Conservation (phyloP, 2,888 invertebrate genomes). For the Brachynemurus nebulosus region DNA sequence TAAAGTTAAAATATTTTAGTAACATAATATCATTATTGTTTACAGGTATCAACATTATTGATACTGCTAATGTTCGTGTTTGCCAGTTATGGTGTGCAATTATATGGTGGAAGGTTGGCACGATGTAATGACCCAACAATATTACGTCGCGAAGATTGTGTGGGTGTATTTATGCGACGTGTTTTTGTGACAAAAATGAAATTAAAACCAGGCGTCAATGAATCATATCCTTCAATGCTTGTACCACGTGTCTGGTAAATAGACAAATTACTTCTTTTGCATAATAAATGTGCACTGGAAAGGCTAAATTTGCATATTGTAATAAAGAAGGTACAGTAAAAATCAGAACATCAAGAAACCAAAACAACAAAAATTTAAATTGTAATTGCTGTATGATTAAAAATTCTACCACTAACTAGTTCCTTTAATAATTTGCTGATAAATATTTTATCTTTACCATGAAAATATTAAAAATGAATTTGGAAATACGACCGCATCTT, state of each 20-base stretch:
- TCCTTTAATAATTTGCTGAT: no score
- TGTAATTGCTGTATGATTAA: no score
- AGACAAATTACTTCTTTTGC: slow-evolving; percentile 20
- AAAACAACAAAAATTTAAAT: background rate
- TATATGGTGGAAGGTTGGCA: slow-evolving; percentile 92
- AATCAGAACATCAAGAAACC: background rate
- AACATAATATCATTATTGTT: slow-evolving; percentile 19
- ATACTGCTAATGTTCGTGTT: slow-evolving; percentile 98
- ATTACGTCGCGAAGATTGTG: slow-evolving; percentile 67
- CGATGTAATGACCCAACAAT: slow-evolving; percentile 94
- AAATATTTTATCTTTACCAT: no score
- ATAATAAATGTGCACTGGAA: background rate
- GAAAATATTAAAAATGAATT: no score
- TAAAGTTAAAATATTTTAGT: no score
- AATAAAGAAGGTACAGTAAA: background rate
- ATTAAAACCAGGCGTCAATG: slow-evolving; percentile 63
- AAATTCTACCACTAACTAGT: no score
- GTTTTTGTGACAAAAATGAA: slow-evolving; percentile 99
- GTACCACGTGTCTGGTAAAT: slow-evolving; percentile 95
- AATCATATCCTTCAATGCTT: slow-evolving; percentile 85
- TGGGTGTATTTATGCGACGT: slow-evolving; percentile 87
- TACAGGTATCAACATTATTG: slow-evolving; percentile 85
- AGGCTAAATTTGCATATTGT: slow-evolving; percentile 1
- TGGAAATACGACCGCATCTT: no score
- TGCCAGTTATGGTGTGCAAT: slow-evolving; percentile 96